Evolutionary conservation across 2,113 vertebrate genomes (phyloP).

Genomic region (Carollia perspicillata): DNA sequence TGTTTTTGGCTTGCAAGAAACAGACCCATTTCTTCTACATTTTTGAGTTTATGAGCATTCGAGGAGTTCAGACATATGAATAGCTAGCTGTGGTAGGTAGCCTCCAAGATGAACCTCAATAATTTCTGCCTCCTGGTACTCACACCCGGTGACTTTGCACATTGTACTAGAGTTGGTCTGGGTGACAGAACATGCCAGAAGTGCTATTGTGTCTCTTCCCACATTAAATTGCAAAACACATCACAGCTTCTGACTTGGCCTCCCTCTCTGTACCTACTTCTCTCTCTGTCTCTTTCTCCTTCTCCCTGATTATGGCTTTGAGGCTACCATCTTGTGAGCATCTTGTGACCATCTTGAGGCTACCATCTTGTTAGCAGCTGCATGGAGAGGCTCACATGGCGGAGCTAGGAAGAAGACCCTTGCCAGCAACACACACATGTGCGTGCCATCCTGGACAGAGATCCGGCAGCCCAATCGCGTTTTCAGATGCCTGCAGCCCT

Average conservation of each 20-base stretch:
- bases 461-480: neutral
- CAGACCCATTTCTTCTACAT: neutral
- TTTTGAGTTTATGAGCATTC: neutral
- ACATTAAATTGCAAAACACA: neutral
- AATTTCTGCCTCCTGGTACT: neutral
- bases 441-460: neutral
- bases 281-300: neutral
- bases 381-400: neutral
- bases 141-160: neutral
- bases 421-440: neutral
- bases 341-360: too few species aligned
- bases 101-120: neutral
- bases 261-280: neutral
- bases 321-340: neutral
- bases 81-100: neutral
- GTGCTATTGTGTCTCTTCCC: neutral
- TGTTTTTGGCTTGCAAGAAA: neutral
- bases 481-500: neutral
- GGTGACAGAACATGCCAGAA: neutral
- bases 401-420: neutral
- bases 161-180: neutral
- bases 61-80: neutral
- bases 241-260: neutral
- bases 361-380: too few species aligned
- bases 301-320: neutral